These are phyloP conservation scores for Asobara japonica DNA, from an alignment of 1,140 invertebrate genomes.

Conservation along the genomic window DNA sequence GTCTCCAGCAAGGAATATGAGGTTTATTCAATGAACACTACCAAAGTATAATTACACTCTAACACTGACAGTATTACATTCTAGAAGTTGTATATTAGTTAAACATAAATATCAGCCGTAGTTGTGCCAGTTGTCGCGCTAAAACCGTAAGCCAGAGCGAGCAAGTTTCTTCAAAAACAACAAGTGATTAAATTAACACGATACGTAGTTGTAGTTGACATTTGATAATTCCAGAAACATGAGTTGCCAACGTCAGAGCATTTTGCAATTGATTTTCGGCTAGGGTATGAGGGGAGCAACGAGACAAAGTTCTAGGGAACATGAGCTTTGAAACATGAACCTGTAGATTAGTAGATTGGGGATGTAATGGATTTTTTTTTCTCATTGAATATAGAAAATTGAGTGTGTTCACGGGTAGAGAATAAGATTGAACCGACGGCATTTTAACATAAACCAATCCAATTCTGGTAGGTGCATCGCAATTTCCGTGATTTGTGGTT, in stretches of 20 bases:
- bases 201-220: background rate
- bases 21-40: slow-evolving; percentile 65
- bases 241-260: background rate
- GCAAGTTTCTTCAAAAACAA: background rate
- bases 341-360: too few relatives aligned
- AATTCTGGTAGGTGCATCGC: too few relatives aligned
- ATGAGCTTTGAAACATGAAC: too few relatives aligned
- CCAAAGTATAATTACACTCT: slow-evolving; percentile 6
- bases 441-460: too few relatives aligned
- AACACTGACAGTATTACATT: background rate
- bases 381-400: too few relatives aligned
- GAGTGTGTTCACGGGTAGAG: too few relatives aligned
- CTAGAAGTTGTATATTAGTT: slow-evolving; percentile 18
- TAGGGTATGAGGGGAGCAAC: background rate
- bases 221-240: background rate
- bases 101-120: background rate
- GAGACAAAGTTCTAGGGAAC: background rate
- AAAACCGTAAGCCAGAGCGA: slow-evolving; percentile 18
- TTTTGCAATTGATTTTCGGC: background rate
- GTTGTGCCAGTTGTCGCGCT: background rate
- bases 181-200: slow-evolving; percentile 1
- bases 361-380: too few relatives aligned
- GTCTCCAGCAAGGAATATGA: slow-evolving; percentile 92
- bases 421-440: too few relatives aligned
- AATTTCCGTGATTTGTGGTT: too few relatives aligned